phyloP scores from a whole-genome alignment of 1,140 invertebrate genomes.

The Probaryconus sp. region DNA sequence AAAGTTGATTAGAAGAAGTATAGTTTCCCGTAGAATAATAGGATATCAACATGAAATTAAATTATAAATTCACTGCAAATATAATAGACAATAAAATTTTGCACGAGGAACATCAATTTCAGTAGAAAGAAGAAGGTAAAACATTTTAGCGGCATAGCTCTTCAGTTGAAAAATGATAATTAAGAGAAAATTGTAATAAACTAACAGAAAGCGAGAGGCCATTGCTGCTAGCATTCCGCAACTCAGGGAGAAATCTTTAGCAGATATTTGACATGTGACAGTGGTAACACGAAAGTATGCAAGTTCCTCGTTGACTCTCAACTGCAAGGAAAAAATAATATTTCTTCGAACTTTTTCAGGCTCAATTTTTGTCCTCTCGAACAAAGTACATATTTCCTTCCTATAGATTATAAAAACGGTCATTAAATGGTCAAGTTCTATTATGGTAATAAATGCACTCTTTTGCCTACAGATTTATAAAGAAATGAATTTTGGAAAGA shows the following conservation, averaged over 20 bases:
- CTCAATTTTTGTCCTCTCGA: neutral
- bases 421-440: neutral
- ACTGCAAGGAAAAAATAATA: slow-evolving; percentile 22
- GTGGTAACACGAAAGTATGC: slow-evolving; percentile 14
- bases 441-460: slow-evolving; percentile 6
- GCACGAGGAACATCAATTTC: too few relatives aligned
- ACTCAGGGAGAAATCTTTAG: slow-evolving; percentile 19
- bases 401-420: too few relatives aligned
- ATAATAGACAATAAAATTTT: too few relatives aligned
- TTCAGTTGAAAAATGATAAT: slow-evolving; percentile 23
- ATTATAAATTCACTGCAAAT: too few relatives aligned
- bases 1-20: too few relatives aligned
- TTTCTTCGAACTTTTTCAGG: slow-evolving; percentile 11
- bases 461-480: slow-evolving; percentile 15
- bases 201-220: slow-evolving; percentile 31
- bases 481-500: slow-evolving; percentile 26
- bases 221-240: slow-evolving; percentile 26
- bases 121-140: too few relatives aligned
- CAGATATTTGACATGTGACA: slow-evolving; percentile 30
- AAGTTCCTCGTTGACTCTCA: slow-evolving; percentile 8
- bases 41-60: too few relatives aligned
- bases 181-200: slow-evolving; percentile 39
- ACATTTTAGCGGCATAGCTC: too few relatives aligned
- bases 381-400: too few relatives aligned
- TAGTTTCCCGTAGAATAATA: too few relatives aligned